Evolutionary conservation across 2,113 vertebrate genomes (phyloP), one percentile per base, ranked within the genome.

Genomic region (Genyomyrus donnyi): DNA sequence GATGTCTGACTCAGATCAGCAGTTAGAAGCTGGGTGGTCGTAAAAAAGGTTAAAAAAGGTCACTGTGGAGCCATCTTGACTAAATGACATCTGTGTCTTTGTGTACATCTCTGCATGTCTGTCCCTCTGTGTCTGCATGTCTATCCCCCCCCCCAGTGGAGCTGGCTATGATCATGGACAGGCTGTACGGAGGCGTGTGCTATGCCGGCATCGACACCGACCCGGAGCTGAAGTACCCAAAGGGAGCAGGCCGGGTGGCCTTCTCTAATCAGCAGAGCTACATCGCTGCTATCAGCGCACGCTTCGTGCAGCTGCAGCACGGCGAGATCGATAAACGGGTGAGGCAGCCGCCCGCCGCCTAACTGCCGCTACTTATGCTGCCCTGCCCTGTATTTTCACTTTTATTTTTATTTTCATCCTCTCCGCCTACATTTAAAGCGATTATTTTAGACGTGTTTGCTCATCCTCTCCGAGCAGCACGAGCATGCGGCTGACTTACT

Each of bases 311-410:
- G 95, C 97, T 99, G 96, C 98, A 99, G 96, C 98, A 99, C 35
- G 98, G 98, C 93, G 98, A 99, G 95, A 99, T 99, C 95, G 98
- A 99, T 97, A 99, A 99, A 97, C 98, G 98, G 98, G 98, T 99
- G 94, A 97, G 98, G 93, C 19, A 49, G 42, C 19, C 31, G 8
- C 7, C 35, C n/a, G 27, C 66, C 27, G 19, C 13, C 66, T 19
- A 13, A 17, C 21, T 39, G 11, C 31, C 24, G 9, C 24, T 10
- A 1, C 62, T 27, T 9, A 27, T 4, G 9, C n/a, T n/a, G 8
- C 62, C 24, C n/a, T n/a, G n/a, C 70, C 70, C 70, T 77, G 31
- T 21, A 56, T 56, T 56, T 21, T 56, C 52, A 56, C 53, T 56
- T 56, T 56, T 56, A 35, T 70, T 52, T 24, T 70, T 70, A 70